Percentiles rank a stretch among this genome's conserved stretches.
Conservation (phyloP, 2,797 vertebrate genomes). For the Smutsia gigantea region DNA sequence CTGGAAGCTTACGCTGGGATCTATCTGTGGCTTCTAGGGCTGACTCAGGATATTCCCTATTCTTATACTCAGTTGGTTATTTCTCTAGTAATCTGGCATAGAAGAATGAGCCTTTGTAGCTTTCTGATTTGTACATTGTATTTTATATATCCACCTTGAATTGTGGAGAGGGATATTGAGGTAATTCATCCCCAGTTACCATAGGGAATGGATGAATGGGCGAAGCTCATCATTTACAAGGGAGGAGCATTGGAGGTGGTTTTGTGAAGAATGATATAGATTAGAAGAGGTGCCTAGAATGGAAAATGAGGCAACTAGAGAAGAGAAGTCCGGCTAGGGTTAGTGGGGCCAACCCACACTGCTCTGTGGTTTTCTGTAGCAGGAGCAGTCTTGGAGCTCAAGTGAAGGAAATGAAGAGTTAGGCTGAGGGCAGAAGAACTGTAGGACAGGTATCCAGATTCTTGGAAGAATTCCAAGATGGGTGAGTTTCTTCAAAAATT, state of each 20-base stretch:
- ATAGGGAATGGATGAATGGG: not conserved
- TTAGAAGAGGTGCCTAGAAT: not conserved
- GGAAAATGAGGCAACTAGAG: not conserved
- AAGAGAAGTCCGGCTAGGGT: not conserved
- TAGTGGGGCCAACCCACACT: not conserved
- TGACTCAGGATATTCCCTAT: not conserved
- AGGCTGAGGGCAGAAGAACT: not conserved
- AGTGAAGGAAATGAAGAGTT: not conserved
- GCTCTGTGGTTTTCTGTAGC: not conserved
- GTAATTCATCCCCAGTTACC: not conserved
- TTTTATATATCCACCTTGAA: not conserved
- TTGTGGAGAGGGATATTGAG: not conserved
- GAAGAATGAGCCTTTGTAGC: not conserved
- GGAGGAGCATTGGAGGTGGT: not conserved
- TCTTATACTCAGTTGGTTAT: not conserved
- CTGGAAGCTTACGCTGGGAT: not conserved
- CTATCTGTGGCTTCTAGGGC: not conserved
- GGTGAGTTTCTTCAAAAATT: not conserved
- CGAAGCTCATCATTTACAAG: not conserved
- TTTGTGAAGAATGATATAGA: not conserved
- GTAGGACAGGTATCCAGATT: not conserved
- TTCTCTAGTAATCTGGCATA: not conserved
- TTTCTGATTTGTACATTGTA: conserved; percentile 22
- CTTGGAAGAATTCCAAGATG: not conserved
- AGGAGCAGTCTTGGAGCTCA: not conserved